Evolutionary conservation across 2,888 invertebrate species (phyloP).

Genomic region (Deroplatys truncata): DNA sequence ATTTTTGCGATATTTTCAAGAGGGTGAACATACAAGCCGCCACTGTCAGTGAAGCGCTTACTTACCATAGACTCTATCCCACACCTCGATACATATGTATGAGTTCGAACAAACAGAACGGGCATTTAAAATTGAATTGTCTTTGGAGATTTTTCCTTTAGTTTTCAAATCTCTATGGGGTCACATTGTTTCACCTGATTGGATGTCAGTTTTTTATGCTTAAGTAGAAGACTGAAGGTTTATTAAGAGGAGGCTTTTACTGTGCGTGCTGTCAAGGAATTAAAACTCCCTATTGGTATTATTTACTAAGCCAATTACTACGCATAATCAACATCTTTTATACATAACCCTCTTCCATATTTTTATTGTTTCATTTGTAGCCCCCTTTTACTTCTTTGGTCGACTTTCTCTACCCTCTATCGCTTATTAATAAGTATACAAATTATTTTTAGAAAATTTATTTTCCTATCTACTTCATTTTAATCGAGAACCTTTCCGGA

Average conservation of each 20-base stretch:
- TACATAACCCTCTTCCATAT: too few species aligned
- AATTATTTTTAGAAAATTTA: too few species aligned
- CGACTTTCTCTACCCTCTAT: too few species aligned
- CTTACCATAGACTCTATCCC: neutral
- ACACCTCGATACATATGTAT: constrained; percentile 13
- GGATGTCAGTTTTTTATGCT: neutral
- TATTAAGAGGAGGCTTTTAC: neutral
- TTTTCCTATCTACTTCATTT: too few species aligned
- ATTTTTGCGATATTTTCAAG: neutral
- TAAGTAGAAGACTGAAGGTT: neutral
- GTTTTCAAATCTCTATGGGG: neutral
- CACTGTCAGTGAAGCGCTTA: neutral
- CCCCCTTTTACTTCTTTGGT: too few species aligned
- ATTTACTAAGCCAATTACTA: too few species aligned
- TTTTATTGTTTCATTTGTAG: too few species aligned
- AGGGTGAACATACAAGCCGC: neutral
- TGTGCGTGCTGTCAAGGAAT: neutral
- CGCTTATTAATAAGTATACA: too few species aligned
- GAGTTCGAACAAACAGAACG: constrained; percentile 6
- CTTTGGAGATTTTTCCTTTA: neutral
- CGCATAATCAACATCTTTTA: too few species aligned
- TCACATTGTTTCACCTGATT: neutral
- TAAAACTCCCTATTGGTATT: neutral
- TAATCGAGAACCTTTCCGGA: too few species aligned
- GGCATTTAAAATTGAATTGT: constrained; percentile 16